phyloP scores from a whole-genome alignment of 2,888 invertebrate genomes.

The Diachrysia chrysitis region DNA sequence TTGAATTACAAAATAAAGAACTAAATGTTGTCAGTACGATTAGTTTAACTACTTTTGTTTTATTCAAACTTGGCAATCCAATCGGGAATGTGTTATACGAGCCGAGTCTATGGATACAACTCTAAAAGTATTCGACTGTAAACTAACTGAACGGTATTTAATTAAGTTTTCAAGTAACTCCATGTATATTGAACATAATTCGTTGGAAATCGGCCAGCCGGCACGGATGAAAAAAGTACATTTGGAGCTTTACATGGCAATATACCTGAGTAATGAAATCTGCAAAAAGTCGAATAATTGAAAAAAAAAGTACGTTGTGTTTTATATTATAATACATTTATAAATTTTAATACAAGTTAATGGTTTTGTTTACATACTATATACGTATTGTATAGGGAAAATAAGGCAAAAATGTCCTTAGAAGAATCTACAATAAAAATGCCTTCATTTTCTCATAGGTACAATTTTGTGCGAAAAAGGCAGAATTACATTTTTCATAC shows the following conservation, averaged over 20 bases:
- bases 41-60: slow-evolving; percentile 7
- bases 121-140: slow-evolving; percentile 40
- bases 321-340: background rate
- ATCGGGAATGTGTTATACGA: slow-evolving; percentile 31
- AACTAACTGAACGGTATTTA: slow-evolving; percentile 45
- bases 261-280: slow-evolving; percentile 15
- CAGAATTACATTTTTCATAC: slow-evolving; percentile 62
- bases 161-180: slow-evolving; percentile 45
- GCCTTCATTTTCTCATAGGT: slow-evolving; percentile 60
- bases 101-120: slow-evolving; percentile 12
- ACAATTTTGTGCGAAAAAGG: slow-evolving; percentile 56
- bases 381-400: slow-evolving; percentile 22
- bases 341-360: slow-evolving; percentile 19
- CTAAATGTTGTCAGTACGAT: background rate
- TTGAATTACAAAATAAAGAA: background rate
- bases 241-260: slow-evolving; percentile 32
- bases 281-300: slow-evolving; percentile 14
- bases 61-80: slow-evolving; percentile 19
- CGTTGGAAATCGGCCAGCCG: slow-evolving; percentile 53
- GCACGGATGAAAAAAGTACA: slow-evolving; percentile 24
- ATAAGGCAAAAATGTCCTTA: slow-evolving; percentile 41
- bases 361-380: slow-evolving; percentile 29
- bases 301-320: background rate
- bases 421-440: slow-evolving; percentile 56
- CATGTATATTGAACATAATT: slow-evolving; percentile 53